Base-by-base conservation (phyloP, 2,113 vertebrate genomes). In the Tachuris rubrigastra region DNA sequence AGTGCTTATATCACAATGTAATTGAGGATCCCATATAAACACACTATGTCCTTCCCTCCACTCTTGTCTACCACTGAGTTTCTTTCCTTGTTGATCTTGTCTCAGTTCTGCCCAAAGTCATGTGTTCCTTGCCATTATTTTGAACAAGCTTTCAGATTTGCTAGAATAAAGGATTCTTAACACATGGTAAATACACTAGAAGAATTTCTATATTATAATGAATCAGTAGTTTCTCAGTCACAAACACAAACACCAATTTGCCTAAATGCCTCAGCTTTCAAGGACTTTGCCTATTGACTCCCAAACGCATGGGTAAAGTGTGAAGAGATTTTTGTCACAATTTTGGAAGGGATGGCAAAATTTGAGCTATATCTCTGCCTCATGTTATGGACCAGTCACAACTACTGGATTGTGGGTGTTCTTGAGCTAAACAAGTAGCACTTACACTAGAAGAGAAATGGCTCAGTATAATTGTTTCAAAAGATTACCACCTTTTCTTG, bases 11-110 rank as follows among this genome's bases (percentile, higher is more conserved):
- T 53, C 59, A 37, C 23, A 77, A 16, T 3, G 10, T 22, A 74
- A 16, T 22, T 83, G 63, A 86, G 33, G 14, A 62, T 58, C 24
- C 11, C 5, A 6, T 11, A 19, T 8, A 63, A 31, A 33, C 25
- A 46, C 0, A 1, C 0, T 20, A 2, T 42, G 11, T 50, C 14
- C 13, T 90, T 76, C n/a, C 16, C 1, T 0, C 4, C 3, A 49
- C 22, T 75, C 23, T 60, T 2, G 8, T 62, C 17, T 62, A 18
- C 5, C 27, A 39, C 16, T 35, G 63, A 39, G 46, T 77, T 76
- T 72, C 23, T 76, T 72, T 80, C n/a, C 6, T 24, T 80, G 3
- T 17, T 35, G 24, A 10, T 11, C 28, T 71, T 20, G 2, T 6
- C 39, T 66, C 42, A 24, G 20, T 46, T 92, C 25, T 83, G 15